Evolutionary conservation across 2,797 vertebrate species (phyloP), one percentile per base, ranked within the genome.

Genomic region (Pyrocephalus nanus): DNA sequence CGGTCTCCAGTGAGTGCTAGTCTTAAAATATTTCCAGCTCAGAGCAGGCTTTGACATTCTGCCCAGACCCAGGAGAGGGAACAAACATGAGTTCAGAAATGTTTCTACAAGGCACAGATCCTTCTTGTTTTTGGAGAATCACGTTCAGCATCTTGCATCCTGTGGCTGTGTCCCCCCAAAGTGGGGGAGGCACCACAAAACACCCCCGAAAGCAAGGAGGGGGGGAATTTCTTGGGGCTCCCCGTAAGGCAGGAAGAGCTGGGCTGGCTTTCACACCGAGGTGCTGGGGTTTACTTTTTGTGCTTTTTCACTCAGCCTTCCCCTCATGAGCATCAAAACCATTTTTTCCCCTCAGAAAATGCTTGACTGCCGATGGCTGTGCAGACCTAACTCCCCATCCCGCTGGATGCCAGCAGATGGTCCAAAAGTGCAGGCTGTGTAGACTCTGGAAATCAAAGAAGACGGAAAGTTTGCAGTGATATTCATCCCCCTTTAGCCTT

Each of bases 1-100:
- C 69, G 17, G 91, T 96, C 94, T 93, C 96, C 86, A 93, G 95
- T 45, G 97, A 95, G 94, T 84, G 92, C 91, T 90, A 72, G 83
- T 87, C 95, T 96, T 94, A 91, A 97, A 96, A 95, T 94, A 88
- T 91, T 96, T 96, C 92, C 95, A 96, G 90, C 95, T 96, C 93
- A 62, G 92, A 96, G 91, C 96, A 95, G 74, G 94, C 93, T 95
- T 92, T 97, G 96, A 96, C 95, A 92, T 96, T 96, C 93, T 95
- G 93, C 95, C 95, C 97, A 90, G 96, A 77, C 90, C 91, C 95
- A 76, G 47, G 88, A 93, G 94, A 96, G 92, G 87, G 85, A 96
- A 93, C 81, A 86, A 86, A 86, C 80, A 81, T 0, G 83, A 93
- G 88, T 66, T 95, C 79, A 92, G 95, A 94, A 93, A 47, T 54